Evolutionary conservation across 2,888 invertebrate genomes (phyloP), one percentile per base, ranked within the genome.

Genomic region (Zootermopsis nevadensis): DNA sequence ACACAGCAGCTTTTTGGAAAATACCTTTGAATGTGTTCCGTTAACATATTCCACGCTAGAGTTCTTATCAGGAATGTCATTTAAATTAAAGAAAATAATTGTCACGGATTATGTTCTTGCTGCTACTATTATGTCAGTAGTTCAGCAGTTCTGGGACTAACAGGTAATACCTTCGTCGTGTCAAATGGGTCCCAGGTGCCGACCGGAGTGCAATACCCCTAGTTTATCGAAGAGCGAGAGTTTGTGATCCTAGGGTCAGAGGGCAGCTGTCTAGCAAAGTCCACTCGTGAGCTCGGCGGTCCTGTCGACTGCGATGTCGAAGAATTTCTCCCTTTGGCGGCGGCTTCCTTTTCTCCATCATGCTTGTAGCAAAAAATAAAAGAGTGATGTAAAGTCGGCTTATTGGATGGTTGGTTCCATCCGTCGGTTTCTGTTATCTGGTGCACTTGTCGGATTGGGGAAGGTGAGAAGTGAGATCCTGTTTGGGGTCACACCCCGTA

Each of bases 401-500:
- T 69, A 69, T 69, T 69, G 69, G 69, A 69, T 66, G 66, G 48
- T 48, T 19, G 48, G 48, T 48, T 48, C 48, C 48, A 15, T 48
- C 48, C 48, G 48, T 48, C 60, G 60, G 60, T 60, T 60, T 60
- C 33, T 69, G 69, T 74, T 74, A 74, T 74, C 74, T 74, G 74
- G 74, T 74, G 74, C 74, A 74, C 74, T 74, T 74, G 74, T 74
- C 74, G 74, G 74, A 74, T 74, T 74, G 74, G 74, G 74, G 74
- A 74, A 74, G 74, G 74, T 74, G 74, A 74, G 74, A 74, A 38
- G 42, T 38, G 74, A 74, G 74, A 74, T 74, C 74, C 79, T 35
- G 79, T 66, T 79, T 79, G 48, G 66, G 79, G 79, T 79, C 79
- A 79, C 79, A 79, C 79, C 79, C 55, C 42, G 42, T 69, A 31